A percentile compares a stretch with the other conserved stretches of the same genome.
These are phyloP conservation scores for Paralichthys olivaceus DNA, from an alignment of 2,113 vertebrate species.

Conservation along the genomic window DNA sequence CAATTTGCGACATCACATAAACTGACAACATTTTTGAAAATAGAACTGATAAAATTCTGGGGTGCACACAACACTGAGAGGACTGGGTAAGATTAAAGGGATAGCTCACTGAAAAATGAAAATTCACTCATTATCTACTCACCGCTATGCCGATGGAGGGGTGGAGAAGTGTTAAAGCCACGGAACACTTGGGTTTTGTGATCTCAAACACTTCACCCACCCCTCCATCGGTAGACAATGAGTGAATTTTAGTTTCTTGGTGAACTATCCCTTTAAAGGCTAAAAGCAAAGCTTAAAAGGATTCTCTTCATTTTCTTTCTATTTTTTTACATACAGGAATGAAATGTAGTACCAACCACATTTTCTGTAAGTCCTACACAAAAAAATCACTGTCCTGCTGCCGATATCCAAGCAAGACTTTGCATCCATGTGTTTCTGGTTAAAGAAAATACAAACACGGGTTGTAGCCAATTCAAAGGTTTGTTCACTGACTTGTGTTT, in stretches of 20 bases:
- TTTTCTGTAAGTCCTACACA: background rate
- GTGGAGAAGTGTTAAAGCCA: too few species aligned
- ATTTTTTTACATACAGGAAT: background rate
- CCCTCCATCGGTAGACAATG: too few species aligned
- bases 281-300: background rate
- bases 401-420: background rate
- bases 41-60: too few species aligned
- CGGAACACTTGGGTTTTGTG: too few species aligned
- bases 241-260: too few species aligned
- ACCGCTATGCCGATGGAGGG: too few species aligned
- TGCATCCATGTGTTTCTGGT: slow-evolving; percentile 42
- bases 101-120: too few species aligned
- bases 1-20: background rate
- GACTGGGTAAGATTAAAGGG: too few species aligned
- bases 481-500: background rate
- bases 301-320: background rate
- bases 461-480: background rate
- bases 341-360: background rate
- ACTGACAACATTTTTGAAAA: background rate
- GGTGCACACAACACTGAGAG: too few species aligned
- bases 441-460: slow-evolving; percentile 4
- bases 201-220: too few species aligned
- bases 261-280: too few species aligned
- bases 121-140: too few species aligned
- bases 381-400: background rate